These are phyloP conservation scores for Electrona antarctica DNA, from an alignment of 2,113 vertebrate species.

Conservation along the genomic window DNA sequence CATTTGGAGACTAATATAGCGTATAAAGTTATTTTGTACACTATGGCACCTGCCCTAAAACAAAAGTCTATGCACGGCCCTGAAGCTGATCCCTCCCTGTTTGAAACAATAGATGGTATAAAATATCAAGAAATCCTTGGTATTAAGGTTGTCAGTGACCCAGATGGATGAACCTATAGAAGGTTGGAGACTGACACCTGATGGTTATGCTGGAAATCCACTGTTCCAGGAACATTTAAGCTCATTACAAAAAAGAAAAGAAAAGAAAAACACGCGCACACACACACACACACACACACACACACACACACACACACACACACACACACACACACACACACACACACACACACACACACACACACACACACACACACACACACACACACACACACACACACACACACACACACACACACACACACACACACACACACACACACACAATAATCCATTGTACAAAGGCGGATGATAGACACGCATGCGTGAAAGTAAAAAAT, in stretches of 20 bases:
- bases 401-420: no score
- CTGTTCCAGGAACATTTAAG: not conserved
- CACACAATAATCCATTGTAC: constrained; percentile 17
- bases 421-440: not conserved
- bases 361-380: constrained; percentile 28
- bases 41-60: no score
- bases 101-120: not conserved
- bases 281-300: constrained; percentile 1
- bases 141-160: constrained; percentile 1
- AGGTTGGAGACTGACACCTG: not conserved
- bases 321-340: no score
- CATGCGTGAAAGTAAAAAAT: constrained; percentile 15
- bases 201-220: not conserved
- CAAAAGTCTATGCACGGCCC: no score
- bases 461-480: constrained; percentile 15
- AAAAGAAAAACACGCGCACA: constrained; percentile 11
- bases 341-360: not conserved
- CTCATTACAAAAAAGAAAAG: not conserved
- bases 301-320: no score
- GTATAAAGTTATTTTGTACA: no score
- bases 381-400: no score
- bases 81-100: not conserved
- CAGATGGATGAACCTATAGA: not conserved
- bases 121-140: constrained; percentile 6
- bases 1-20: no score